Percentiles rank a stretch among this genome's conserved stretches.
Conservation (phyloP, 2,888 invertebrate genomes). For the Rhodophaea formosa region DNA sequence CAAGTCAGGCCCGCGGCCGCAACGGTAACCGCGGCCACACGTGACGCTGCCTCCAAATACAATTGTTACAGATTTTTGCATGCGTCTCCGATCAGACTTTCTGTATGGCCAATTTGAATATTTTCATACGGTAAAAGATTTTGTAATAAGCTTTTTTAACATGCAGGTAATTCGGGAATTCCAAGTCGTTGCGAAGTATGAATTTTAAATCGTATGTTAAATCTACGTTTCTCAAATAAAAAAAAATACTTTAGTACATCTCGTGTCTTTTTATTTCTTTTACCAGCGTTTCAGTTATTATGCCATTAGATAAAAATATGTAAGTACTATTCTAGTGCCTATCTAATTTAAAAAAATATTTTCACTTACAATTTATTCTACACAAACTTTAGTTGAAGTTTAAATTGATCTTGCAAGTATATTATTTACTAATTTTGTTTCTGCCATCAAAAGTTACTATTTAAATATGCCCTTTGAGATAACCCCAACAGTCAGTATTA, state of each 20-base stretch:
- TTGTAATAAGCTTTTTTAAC: background rate
- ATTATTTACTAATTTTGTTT: too few relatives aligned
- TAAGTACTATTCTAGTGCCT: too few relatives aligned
- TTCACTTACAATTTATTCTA: too few relatives aligned
- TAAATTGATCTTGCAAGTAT: too few relatives aligned
- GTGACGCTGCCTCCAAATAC: slow-evolving; percentile 40
- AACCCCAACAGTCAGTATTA: slow-evolving; percentile 35
- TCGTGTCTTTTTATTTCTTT: too few relatives aligned
- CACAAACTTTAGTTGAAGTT: too few relatives aligned
- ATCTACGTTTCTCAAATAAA: too few relatives aligned
- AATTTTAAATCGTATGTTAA: too few relatives aligned
- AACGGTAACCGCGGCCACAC: slow-evolving; percentile 49
- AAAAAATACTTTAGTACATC: too few relatives aligned
- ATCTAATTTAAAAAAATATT: too few relatives aligned
- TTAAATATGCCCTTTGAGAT: slow-evolving; percentile 13
- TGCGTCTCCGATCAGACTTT: slow-evolving; percentile 26
- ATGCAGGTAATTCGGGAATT: background rate
- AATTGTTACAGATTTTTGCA: slow-evolving; percentile 40
- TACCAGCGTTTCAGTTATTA: too few relatives aligned
- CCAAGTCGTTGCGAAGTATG: background rate
- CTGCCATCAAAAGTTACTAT: background rate
- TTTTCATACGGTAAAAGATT: background rate
- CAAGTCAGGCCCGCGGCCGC: slow-evolving; percentile 61
- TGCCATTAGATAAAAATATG: too few relatives aligned
- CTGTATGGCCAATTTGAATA: slow-evolving; percentile 1